Evolutionary conservation across 2,888 invertebrate genomes (phyloP).

Genomic region (Dione vanillae): DNA sequence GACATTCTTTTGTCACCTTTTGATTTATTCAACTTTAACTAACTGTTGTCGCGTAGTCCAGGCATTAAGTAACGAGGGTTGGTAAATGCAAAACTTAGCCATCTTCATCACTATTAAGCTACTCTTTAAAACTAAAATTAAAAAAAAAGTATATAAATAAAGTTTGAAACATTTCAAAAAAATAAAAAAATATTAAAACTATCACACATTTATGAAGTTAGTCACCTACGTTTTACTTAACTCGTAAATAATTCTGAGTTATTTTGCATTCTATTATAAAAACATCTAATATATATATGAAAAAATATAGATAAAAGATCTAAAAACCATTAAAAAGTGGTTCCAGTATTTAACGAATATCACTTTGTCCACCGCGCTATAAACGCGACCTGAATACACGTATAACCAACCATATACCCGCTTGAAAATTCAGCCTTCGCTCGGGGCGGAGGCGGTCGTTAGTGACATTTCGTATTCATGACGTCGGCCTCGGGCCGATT

Average conservation of each 20-base stretch:
- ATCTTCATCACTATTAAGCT: too few relatives aligned
- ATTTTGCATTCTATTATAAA: background rate
- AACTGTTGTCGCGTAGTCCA: too few relatives aligned
- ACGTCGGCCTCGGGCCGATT: constrained; percentile 80
- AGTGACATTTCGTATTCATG: constrained; percentile 84
- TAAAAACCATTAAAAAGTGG: constrained; percentile 24
- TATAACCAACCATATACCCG: constrained; percentile 51
- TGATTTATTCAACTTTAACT: too few relatives aligned
- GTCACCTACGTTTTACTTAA: background rate
- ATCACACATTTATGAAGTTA: background rate
- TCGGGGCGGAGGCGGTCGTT: constrained; percentile 67
- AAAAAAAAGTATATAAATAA: too few relatives aligned
- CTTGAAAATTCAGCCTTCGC: constrained; percentile 78
- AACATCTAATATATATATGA: background rate
- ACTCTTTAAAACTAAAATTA: too few relatives aligned
- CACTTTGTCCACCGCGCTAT: constrained; percentile 39
- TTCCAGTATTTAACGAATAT: constrained; percentile 39
- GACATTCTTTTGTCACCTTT: too few relatives aligned
- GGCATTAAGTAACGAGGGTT: too few relatives aligned
- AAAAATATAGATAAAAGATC: background rate
- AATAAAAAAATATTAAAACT: too few relatives aligned
- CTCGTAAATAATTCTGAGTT: too few relatives aligned
- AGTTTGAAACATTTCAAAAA: too few relatives aligned
- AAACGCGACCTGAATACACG: constrained; percentile 34
- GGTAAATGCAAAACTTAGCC: too few relatives aligned